Base-by-base conservation (phyloP, 2,888 invertebrate genomes). In the Erynnis tages region DNA sequence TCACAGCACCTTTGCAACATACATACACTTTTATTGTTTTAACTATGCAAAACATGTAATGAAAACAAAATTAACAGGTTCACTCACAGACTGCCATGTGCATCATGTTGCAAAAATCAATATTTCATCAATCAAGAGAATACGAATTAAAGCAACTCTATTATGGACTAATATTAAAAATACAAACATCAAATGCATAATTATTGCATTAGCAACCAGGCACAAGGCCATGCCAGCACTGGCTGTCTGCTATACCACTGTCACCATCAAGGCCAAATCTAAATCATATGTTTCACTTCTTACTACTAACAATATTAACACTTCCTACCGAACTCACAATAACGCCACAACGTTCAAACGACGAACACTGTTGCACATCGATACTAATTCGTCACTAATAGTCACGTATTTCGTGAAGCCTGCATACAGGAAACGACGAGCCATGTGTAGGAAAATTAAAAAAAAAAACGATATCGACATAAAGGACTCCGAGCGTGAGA, bases 231-330 rank as follows among this genome's bases (percentile, higher is more conserved):
- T 25, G 19, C 49, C 52, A 62, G 34, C 17, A 43, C 37, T 35
- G 23, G 55, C 54, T 57, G 58, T 59, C 54, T 62, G 54, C 48
- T 55, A 47, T 53, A 44, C 61, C 77, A 86, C 80, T 80, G 81
- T 80, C 82, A 84, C 62, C 79, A 76, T 73, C 82, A 86, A 86
- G 86, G 85, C 81, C 79, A 82, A 59, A 27, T 27, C 58, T 63
- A 66, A 73, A 76, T 80, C 71, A 75, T 69, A 71, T 65, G 61
- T 55, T 70, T 23, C 62, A 54, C 54, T 16, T 46, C 41, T 50
- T 35, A 11, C 25, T 34, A 34, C 14, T 10, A 47, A 38, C 17
- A 35, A 21, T 37, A 50, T 35, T 13, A 40, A 19, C 19, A 48
- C 25, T 43, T 34, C 41, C 13, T 13, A 11, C n/a, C 7, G 17